phyloP scores from a whole-genome alignment of 2,797 vertebrate species.

The Chromis chromis region DNA sequence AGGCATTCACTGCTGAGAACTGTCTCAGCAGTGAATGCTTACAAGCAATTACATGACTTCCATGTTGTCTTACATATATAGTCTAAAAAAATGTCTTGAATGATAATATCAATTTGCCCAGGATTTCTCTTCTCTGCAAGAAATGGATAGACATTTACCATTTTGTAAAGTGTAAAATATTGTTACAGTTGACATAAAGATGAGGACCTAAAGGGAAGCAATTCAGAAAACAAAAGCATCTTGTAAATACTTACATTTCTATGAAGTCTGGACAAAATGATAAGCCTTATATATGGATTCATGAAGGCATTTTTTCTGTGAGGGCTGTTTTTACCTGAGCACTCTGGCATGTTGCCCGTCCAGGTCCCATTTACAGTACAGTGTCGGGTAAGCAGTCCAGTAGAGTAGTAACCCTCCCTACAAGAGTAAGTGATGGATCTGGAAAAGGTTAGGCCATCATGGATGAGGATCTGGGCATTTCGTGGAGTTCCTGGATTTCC shows the following conservation, averaged over 20 bases:
- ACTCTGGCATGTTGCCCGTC: slow-evolving; percentile 95
- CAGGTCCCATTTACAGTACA: slow-evolving; percentile 97
- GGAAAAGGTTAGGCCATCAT: slow-evolving; percentile 93
- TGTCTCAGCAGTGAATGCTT: background rate
- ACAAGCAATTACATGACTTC: background rate
- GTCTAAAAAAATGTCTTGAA: background rate
- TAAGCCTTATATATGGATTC: background rate
- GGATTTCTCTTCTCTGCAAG: background rate
- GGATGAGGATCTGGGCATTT: slow-evolving; percentile 91
- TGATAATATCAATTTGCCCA: background rate
- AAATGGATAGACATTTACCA: background rate
- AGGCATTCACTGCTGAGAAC: slow-evolving; percentile 4
- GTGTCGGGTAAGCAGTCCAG: slow-evolving; percentile 94
- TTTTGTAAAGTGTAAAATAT: background rate
- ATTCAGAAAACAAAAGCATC: slow-evolving; percentile 4
- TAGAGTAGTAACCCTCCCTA: slow-evolving; percentile 95
- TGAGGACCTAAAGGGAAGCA: background rate
- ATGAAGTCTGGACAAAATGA: background rate
- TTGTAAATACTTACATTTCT: background rate
- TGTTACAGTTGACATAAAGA: background rate
- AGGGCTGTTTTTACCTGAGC: slow-evolving; percentile 85
- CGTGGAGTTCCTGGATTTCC: slow-evolving; percentile 97
- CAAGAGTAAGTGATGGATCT: slow-evolving; percentile 95
- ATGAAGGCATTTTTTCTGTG: background rate
- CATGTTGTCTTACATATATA: background rate